Base-by-base conservation (phyloP, 2,797 vertebrate species). In the Dermochelys coriacea region DNA sequence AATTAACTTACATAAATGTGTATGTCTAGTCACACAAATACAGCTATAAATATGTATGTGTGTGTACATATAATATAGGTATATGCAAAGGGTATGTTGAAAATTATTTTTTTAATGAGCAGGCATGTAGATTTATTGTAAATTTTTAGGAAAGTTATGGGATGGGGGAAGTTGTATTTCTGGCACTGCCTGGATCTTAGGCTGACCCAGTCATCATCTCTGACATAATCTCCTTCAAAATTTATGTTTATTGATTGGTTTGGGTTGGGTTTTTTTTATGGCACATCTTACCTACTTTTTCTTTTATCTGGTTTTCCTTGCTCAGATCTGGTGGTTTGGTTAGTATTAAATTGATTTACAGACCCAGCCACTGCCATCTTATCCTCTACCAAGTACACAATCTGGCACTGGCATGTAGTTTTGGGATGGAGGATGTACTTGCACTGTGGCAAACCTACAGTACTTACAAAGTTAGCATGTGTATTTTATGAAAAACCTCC, bases 381-480 rank as follows among this genome's bases (percentile, higher is more conserved):
- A 31, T 10, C 88, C 41, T 71, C 19, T 74, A 4, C 1, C 27
- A 91, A 51, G 9, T 29, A 47, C 89, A 19, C 80, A 25, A 6
- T 77, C 6, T 89, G 2, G 68, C 31, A 77, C 27, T 77, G 45
- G 27, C 27, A 31, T 80, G 21, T 89, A 34, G 74, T 90, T 93
- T 94, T 52, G 90, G 12, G 31, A 50, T 89, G 61, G 31, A 79
- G 41, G 55, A 91, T 34, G 21, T 61, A 12, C 2, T 52, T 78
- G 14, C 19, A 84, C 8, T 59, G 29, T 45, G 1, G 0, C 61
- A 84, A 16, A 4, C 1, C 78, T 80, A 1, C 3, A 4, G 6
- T 57, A 11, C 21, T 50, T 82, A 3, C 8, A 12, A 37, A 82
- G 64, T 77, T 77, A 45, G 41, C 41, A 45, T 47, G 15, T 16